Percentiles rank a stretch among this genome's conserved stretches.
Evolutionary conservation across 2,113 vertebrate species (phyloP).

Genomic region (Sander vitreus): DNA sequence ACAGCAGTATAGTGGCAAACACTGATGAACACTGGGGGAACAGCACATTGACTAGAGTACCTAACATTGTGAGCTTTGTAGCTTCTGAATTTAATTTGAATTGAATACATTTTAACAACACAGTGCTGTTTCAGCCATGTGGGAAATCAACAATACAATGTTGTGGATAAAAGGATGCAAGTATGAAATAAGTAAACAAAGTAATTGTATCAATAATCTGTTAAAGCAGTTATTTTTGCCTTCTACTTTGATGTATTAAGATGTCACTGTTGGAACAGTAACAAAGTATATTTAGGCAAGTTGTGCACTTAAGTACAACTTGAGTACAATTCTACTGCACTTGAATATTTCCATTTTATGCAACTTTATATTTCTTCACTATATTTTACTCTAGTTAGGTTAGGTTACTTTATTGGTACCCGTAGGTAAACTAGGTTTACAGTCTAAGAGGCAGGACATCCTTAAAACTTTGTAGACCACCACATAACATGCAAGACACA

Average conservation of each 20-base stretch:
- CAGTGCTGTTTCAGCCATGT: neutral
- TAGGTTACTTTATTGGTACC: too few relatives aligned
- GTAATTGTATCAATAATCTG: neutral
- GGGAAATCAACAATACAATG: neutral
- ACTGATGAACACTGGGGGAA: neutral
- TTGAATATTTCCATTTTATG: neutral
- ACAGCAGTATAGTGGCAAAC: slow-evolving; percentile 25
- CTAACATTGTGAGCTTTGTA: neutral
- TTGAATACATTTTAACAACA: neutral
- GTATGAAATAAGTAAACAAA: neutral
- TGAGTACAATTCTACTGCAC: neutral
- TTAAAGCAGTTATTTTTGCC: neutral
- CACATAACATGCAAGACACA: too few relatives aligned
- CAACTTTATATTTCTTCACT: neutral
- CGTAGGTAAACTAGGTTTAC: too few relatives aligned
- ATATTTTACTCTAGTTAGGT: too few relatives aligned
- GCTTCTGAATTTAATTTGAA: neutral
- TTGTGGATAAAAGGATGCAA: too few relatives aligned
- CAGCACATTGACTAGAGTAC: neutral
- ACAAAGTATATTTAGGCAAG: neutral
- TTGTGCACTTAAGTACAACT: neutral
- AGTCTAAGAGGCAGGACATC: too few relatives aligned
- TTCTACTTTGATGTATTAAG: neutral
- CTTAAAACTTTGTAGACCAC: too few relatives aligned
- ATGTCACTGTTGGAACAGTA: neutral